These are phyloP conservation scores for Cebidichthys violaceus DNA, from an alignment of 2,113 vertebrate genomes.

Conservation along the genomic window DNA sequence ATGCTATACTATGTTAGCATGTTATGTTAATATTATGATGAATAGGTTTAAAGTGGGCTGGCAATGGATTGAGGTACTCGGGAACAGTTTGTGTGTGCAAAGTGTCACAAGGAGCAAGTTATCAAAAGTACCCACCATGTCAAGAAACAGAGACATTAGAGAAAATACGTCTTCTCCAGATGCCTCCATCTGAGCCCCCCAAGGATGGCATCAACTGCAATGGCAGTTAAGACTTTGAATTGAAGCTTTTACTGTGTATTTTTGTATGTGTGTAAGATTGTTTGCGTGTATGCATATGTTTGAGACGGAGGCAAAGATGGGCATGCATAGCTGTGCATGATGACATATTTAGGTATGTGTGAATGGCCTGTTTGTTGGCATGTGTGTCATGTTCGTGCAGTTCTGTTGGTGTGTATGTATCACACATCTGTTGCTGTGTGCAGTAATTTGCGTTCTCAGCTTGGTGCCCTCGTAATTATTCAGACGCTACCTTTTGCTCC, in stretches of 20 bases:
- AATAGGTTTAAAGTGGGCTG: conserved; percentile 1
- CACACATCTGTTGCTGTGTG: conserved; percentile 82
- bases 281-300: background rate
- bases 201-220: background rate
- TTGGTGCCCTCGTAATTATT: conserved; percentile 86
- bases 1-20: too few relatives aligned
- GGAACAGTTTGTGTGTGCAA: background rate
- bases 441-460: conserved; percentile 85
- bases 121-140: background rate
- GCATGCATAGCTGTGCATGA: background rate
- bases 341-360: conserved; percentile 47
- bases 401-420: conserved; percentile 40
- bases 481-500: conserved; percentile 82
- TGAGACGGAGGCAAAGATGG: conserved; percentile 26
- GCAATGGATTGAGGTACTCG: background rate
- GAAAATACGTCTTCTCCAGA: background rate
- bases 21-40: too few relatives aligned
- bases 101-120: background rate
- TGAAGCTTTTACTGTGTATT: background rate
- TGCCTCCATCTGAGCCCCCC: background rate
- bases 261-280: background rate
- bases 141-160: background rate
- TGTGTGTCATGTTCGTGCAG: conserved; percentile 47
- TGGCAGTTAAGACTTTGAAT: background rate
- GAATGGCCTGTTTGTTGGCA: conserved; percentile 53